Conservation (phyloP, 1,140 invertebrate genomes). For the Spodoptera litura region DNA sequence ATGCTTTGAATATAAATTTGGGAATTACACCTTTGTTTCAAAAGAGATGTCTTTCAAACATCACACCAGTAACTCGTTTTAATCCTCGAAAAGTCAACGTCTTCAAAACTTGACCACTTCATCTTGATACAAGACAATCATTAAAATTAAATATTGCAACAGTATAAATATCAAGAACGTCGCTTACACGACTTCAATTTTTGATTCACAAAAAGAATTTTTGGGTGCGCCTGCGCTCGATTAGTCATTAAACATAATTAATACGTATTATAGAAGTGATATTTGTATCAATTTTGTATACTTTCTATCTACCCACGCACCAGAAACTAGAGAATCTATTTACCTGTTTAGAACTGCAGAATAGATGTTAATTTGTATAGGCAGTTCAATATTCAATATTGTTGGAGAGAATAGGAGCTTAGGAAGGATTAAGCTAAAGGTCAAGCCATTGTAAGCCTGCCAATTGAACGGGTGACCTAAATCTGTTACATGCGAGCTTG, state of each 20-base stretch:
- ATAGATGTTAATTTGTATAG: slow-evolving; percentile 26
- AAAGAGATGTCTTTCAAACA: not conserved
- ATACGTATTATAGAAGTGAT: slow-evolving; percentile 43
- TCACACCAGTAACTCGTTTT: too few relatives aligned
- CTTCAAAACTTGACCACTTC: not conserved
- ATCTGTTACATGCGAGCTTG: slow-evolving; percentile 33
- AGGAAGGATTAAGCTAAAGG: slow-evolving; percentile 23
- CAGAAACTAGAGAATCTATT: slow-evolving; percentile 27
- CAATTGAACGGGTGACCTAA: slow-evolving; percentile 25
- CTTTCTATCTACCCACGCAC: slow-evolving; percentile 46
- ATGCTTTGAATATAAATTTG: not conserved
- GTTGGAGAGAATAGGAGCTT: slow-evolving; percentile 31
- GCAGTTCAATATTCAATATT: slow-evolving; percentile 22
- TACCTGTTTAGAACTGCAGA: slow-evolving; percentile 23
- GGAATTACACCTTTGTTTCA: not conserved
- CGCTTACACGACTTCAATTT: slow-evolving; percentile 19
- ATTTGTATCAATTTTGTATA: slow-evolving; percentile 45
- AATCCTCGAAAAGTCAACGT: not conserved
- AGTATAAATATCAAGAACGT: slow-evolving; percentile 3
- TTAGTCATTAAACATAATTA: slow-evolving; percentile 43
- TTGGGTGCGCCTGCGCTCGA: slow-evolving; percentile 35
- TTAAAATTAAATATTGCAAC: slow-evolving; percentile 6
- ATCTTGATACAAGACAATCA: slow-evolving; percentile 1
- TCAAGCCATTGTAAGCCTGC: slow-evolving; percentile 29
- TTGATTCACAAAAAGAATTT: slow-evolving; percentile 41